Evolutionary conservation across 2,113 vertebrate species (phyloP).

Genomic region (Machaerirhynchus nigripectus): DNA sequence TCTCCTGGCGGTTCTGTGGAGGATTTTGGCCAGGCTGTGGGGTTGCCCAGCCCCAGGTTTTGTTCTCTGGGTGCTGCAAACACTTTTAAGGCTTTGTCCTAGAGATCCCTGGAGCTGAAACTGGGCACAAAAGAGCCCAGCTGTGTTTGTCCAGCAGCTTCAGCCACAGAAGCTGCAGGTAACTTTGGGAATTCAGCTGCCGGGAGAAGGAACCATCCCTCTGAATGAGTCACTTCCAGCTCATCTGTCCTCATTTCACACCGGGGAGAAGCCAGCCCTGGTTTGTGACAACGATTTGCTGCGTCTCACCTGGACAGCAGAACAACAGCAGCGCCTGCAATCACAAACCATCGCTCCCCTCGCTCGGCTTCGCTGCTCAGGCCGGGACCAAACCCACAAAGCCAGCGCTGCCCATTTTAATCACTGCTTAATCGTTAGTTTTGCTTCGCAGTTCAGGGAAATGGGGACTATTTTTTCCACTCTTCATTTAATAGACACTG

Average conservation of each 20-base stretch:
- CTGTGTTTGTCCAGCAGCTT: not conserved
- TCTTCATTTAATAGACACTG: slow-evolving; percentile 42
- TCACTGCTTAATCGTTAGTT: slow-evolving; percentile 25
- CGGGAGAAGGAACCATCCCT: not conserved
- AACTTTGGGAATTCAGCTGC: not conserved
- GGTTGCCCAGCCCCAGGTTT: not conserved
- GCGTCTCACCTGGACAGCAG: not conserved
- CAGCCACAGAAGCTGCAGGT: not conserved
- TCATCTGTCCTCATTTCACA: not conserved
- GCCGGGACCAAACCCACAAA: not conserved
- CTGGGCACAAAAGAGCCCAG: rapidly evolving
- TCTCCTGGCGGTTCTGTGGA: not conserved
- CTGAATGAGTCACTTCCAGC: not conserved
- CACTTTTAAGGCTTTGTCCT: not conserved
- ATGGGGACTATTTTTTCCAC: not conserved
- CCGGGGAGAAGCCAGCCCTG: not conserved
- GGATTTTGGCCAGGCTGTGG: not conserved
- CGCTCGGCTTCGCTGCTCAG: not conserved
- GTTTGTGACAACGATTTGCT: too few species aligned
- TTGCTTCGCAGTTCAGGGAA: slow-evolving; percentile 9
- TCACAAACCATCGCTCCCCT: not conserved
- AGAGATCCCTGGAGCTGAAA: not conserved
- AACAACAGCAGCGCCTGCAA: not conserved
- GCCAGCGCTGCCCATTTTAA: not conserved
- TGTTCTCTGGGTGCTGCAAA: not conserved